A percentile compares a stretch with the other conserved stretches of the same genome.
These are phyloP conservation scores for Probaryconus sp. DNA, from an alignment of 1,140 invertebrate species.

Conservation along the genomic window DNA sequence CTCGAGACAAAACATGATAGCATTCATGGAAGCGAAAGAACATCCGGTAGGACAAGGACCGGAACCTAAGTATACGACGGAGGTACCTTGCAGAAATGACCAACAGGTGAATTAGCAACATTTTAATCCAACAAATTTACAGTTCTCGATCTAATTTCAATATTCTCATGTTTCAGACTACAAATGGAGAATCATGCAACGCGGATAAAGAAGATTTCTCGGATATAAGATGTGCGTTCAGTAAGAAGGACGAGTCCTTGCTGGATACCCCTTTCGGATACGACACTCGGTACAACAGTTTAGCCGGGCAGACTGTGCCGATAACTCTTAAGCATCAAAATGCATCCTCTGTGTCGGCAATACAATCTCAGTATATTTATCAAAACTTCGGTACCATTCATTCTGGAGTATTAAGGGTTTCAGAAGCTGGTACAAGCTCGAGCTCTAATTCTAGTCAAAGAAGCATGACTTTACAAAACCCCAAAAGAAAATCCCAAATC, in stretches of 20 bases:
- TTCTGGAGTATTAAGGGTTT: conserved; percentile 74
- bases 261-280: conserved; percentile 72
- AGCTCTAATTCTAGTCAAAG: conserved; percentile 75
- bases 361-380: conserved; percentile 73
- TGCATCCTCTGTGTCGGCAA: conserved; percentile 68
- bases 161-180: conserved; percentile 12
- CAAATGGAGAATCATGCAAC: conserved; percentile 52
- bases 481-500: conserved; percentile 74
- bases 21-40: conserved; percentile 74
- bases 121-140: no score
- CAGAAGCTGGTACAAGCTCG: conserved; percentile 74
- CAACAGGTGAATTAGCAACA: conserved; percentile 27
- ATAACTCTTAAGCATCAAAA: conserved; percentile 77
- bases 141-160: no score
- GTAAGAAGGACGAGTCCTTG: conserved; percentile 67
- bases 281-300: conserved; percentile 69
- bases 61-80: conserved; percentile 69
- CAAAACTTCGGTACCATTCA: conserved; percentile 77
- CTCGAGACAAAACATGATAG: conserved; percentile 75
- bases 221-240: conserved; percentile 58
- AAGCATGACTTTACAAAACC: conserved; percentile 76
- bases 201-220: conserved; percentile 67
- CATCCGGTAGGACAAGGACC: conserved; percentile 68
- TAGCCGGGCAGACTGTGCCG: conserved; percentile 76
- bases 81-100: conserved; percentile 63